Evolutionary conservation across 2,113 vertebrate genomes (phyloP).

Genomic region (Siniperca chuatsi): DNA sequence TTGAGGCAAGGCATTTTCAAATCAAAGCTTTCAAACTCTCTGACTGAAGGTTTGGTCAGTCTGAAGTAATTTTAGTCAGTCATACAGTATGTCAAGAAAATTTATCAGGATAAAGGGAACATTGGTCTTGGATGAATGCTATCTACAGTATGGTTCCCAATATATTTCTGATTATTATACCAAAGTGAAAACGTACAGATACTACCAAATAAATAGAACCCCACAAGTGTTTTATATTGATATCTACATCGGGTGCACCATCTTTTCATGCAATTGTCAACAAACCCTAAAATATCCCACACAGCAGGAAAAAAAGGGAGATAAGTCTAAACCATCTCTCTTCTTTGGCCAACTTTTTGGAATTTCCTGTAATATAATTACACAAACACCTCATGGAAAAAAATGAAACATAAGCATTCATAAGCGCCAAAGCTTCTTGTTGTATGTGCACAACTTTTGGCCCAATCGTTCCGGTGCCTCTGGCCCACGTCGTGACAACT

Average conservation of each 20-base stretch:
- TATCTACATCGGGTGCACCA: background rate
- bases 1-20: background rate
- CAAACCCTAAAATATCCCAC: background rate
- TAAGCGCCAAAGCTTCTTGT: background rate
- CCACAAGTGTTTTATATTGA: background rate
- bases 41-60: background rate
- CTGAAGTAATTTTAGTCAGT: background rate
- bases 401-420: background rate
- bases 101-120: background rate
- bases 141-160: background rate
- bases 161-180: background rate
- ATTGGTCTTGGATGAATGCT: background rate
- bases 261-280: background rate
- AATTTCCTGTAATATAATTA: slow-evolving; percentile 2
- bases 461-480: slow-evolving; percentile 1
- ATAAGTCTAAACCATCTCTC: background rate
- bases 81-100: background rate
- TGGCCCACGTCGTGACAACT: slow-evolving; percentile 51
- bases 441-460: background rate
- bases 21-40: slow-evolving; percentile 16
- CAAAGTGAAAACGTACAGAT: background rate
- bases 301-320: background rate
- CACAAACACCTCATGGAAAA: background rate
- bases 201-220: background rate
- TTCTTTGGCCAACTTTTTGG: background rate